Percentiles rank a stretch among this genome's conserved stretches.
phyloP scores from a whole-genome alignment of 2,888 invertebrate genomes.

The Xiphydria camelus region DNA sequence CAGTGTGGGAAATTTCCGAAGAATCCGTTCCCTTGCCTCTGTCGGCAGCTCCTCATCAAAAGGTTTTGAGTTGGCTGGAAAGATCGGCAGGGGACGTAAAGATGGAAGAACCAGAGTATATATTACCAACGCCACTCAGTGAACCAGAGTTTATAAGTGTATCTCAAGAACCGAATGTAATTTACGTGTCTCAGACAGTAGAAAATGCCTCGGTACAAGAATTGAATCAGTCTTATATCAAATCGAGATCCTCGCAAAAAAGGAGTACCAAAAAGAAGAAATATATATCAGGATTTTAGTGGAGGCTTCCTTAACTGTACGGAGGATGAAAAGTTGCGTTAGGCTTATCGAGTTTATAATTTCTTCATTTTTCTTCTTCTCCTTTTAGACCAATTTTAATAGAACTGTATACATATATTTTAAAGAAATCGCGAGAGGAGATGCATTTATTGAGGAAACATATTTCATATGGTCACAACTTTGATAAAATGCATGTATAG shows the following conservation, averaged over 20 bases:
- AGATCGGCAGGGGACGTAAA: constrained; percentile 20
- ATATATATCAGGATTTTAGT: constrained; percentile 35
- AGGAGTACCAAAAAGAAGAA: constrained; percentile 24
- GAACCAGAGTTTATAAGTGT: constrained; percentile 43
- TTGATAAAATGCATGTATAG: too few relatives aligned
- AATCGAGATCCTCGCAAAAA: constrained; percentile 19
- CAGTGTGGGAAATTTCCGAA: constrained; percentile 49
- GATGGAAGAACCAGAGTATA: constrained; percentile 7
- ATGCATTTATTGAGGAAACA: too few relatives aligned
- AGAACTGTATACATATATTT: too few relatives aligned
- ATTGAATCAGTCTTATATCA: constrained; percentile 33
- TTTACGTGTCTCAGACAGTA: constrained; percentile 21
- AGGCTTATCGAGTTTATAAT: too few relatives aligned
- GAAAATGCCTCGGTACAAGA: constrained; percentile 32
- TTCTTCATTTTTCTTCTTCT: too few relatives aligned
- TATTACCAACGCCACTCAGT: constrained; percentile 24
- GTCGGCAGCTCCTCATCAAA: constrained; percentile 40
- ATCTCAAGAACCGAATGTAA: constrained; percentile 37
- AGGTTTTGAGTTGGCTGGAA: constrained; percentile 50
- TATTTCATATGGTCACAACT: too few relatives aligned
- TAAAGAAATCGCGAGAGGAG: too few relatives aligned
- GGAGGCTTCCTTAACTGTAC: too few relatives aligned
- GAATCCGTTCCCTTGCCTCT: constrained; percentile 30
- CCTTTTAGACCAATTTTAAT: too few relatives aligned
- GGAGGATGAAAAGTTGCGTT: too few relatives aligned